phyloP scores from a whole-genome alignment of 2,113 vertebrate species.

The Clarias magur region DNA sequence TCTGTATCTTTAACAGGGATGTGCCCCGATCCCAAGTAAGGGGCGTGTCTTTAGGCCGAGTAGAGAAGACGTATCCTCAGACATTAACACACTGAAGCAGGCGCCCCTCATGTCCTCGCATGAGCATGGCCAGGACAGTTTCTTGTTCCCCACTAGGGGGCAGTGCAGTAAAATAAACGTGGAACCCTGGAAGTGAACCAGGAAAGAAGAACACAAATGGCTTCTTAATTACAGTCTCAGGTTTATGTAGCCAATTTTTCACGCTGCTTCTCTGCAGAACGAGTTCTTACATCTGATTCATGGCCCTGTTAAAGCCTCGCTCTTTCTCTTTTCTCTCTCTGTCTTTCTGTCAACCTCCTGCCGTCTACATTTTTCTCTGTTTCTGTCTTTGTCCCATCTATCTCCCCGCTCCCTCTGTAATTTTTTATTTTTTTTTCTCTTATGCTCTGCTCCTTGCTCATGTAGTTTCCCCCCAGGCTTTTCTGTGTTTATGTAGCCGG shows the following conservation, averaged over 20 bases:
- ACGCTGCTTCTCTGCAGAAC: neutral
- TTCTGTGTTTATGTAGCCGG: neutral
- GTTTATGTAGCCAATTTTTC: conserved; percentile 10
- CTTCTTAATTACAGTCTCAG: conserved; percentile 24
- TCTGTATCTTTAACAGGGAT: neutral
- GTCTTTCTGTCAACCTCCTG: conserved; percentile 10
- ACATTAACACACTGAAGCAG: neutral
- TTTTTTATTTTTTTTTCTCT: too few relatives aligned
- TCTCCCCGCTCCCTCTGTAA: neutral
- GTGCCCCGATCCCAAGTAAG: neutral
- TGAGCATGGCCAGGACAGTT: neutral
- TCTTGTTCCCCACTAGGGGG: conserved; percentile 41
- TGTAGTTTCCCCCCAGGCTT: neutral
- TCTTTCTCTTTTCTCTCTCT: neutral
- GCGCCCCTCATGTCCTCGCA: neutral
- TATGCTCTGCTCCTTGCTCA: too few relatives aligned
- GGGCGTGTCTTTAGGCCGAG: neutral
- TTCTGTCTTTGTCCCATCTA: neutral
- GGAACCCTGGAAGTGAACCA: conserved; percentile 7
- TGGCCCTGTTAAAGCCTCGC: conserved; percentile 1
- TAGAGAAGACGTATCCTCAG: neutral
- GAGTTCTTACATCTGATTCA: conserved; percentile 14
- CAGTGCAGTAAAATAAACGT: conserved; percentile 37
- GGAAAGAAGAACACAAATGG: neutral
- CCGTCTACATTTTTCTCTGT: conserved; percentile 4